Base-by-base conservation (phyloP, 2,888 invertebrate species). In the Nomada hirtipes region DNA sequence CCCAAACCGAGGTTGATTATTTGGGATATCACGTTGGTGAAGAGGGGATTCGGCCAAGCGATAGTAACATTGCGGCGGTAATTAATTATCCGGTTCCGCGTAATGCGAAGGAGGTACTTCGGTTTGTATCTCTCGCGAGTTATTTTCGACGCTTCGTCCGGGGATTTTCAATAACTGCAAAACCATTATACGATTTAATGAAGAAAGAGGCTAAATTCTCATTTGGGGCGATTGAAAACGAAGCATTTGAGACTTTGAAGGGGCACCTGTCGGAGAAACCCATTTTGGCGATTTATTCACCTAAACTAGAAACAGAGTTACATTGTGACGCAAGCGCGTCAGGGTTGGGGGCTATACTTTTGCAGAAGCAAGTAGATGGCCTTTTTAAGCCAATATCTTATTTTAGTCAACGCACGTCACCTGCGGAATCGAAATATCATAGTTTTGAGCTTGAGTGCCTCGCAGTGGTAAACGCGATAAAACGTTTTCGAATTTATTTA, bases 371-470 rank as follows among this genome's bases (percentile, higher is more conserved):
- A 53, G 3, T 2, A 2, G 36, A 53, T 53, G 36, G 36, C 1
- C 0, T 3, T 4, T 15, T 53, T 0, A 52, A 53, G n/a, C 65
- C 65, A 0, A 11, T 67, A 0, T 23, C 23, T 0, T 64, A 64
- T 26, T 64, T 50, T 64, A 64, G 64, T 18, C 23, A 59, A 4
- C 63, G 73, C 4, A 29, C 64, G 13, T 57, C 73, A 1, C 15
- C 57, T 0, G 4, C 29, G 2, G 57, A 73, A 36, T 47, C 57
- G 3, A 73, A 65, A 3, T 65, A 73, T 15, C 57, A 64, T 9
- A 75, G 53, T 4, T 75, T 61, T 29, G 68, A 68, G 10, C 26
- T 76, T 0, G 68, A 60, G n/a, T 67, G 57, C 9, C 26, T 72
- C 9, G 64, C 55, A 1, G 55, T 63, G 0, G 44, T 72, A 10